A percentile compares a stretch with the other conserved stretches of the same genome.
These are phyloP conservation scores for Prochilodus magdalenae DNA, from an alignment of 2,113 vertebrate genomes.

Conservation along the genomic window DNA sequence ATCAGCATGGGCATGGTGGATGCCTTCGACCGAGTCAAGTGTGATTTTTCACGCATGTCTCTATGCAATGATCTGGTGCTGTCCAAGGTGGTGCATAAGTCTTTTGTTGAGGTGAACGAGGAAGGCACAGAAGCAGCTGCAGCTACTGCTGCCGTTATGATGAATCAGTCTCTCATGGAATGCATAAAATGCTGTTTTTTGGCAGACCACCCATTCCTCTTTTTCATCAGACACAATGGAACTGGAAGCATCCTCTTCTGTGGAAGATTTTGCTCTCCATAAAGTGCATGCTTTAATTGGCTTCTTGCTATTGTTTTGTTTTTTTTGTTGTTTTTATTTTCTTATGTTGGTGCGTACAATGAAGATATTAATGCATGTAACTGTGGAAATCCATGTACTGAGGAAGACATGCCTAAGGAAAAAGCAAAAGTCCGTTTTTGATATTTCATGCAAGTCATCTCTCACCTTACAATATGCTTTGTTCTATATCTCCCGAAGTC, in stretches of 20 bases:
- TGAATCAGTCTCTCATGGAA: conserved; percentile 59
- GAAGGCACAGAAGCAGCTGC: conserved; percentile 88
- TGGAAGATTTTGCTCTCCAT: conserved; percentile 83
- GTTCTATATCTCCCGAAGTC: neutral
- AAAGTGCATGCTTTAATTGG: neutral
- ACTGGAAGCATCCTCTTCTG: conserved; percentile 81
- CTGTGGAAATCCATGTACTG: too few species aligned
- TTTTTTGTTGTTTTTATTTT: too few species aligned
- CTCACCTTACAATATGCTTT: neutral
- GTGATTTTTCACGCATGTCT: conserved; percentile 85
- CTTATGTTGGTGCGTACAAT: too few species aligned
- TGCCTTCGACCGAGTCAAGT: conserved; percentile 66
- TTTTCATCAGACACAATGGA: conserved; percentile 84
- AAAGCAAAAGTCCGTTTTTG: too few species aligned
- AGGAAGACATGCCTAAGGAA: neutral
- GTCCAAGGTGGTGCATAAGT: conserved; percentile 87
- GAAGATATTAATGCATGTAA: too few species aligned
- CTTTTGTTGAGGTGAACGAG: conserved; percentile 89
- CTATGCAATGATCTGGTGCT: conserved; percentile 75
- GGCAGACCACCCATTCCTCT: conserved; percentile 91
- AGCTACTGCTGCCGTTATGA: conserved; percentile 76
- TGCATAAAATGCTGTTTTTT: conserved; percentile 71
- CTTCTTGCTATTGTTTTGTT: neutral
- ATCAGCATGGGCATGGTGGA: conserved; percentile 76
- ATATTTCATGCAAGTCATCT: too few species aligned